Conservation (phyloP, 2,113 vertebrate genomes). For the Aramus guarauna region DNA sequence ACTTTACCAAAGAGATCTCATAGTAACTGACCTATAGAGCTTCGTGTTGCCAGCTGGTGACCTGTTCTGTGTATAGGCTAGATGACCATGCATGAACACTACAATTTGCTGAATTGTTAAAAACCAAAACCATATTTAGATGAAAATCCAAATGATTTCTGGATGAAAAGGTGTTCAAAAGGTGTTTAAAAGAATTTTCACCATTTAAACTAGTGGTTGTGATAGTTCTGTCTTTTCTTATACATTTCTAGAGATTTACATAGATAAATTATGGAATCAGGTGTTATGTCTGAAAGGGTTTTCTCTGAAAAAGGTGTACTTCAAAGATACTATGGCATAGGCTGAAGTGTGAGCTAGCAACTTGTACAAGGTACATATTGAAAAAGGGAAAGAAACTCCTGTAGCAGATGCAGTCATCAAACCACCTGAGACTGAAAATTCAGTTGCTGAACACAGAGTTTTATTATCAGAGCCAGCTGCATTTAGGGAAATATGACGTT, state of each 20-base stretch:
- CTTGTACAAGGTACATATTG: not conserved
- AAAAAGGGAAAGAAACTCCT: not conserved
- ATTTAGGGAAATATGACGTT: not conserved
- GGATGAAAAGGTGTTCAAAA: not conserved
- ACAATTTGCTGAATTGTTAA: not conserved
- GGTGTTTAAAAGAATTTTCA: not conserved
- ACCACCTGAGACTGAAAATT: slow-evolving; percentile 6
- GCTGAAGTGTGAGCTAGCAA: not conserved
- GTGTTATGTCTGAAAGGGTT: not conserved
- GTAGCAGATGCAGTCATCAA: not conserved
- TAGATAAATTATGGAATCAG: not conserved
- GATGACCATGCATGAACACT: not conserved
- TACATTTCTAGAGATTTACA: not conserved
- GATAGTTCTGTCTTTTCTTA: not conserved
- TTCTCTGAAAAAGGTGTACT: not conserved
- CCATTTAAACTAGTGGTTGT: not conserved
- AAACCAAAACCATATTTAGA: not conserved
- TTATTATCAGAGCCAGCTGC: not conserved
- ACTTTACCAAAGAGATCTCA: not conserved
- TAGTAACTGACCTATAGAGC: not conserved
- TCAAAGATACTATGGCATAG: not conserved
- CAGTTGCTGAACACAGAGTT: not conserved
- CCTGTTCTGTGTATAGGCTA: not conserved
- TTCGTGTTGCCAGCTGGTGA: not conserved
- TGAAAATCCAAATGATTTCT: not conserved